phyloP scores from a whole-genome alignment of 2,888 invertebrate genomes.

The Octonoba sinensis region DNA sequence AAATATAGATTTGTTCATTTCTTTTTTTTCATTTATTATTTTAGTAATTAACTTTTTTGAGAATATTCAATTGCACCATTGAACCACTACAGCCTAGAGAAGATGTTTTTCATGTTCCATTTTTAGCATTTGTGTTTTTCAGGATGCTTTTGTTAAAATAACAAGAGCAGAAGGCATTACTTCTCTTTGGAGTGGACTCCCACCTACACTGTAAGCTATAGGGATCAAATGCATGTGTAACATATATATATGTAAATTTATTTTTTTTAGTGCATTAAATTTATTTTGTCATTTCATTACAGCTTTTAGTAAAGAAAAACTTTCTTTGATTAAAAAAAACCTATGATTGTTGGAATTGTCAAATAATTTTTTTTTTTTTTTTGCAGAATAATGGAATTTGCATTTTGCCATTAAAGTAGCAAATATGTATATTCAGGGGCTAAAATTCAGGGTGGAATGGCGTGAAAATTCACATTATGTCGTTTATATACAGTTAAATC shows the following conservation, averaged over 20 bases:
- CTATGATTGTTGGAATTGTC: too few species aligned
- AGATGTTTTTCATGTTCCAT: background rate
- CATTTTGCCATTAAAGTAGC: too few species aligned
- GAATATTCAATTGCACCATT: background rate
- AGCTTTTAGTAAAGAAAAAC: background rate
- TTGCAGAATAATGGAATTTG: too few species aligned
- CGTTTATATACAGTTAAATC: too few species aligned
- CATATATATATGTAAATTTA: slow-evolving; percentile 6
- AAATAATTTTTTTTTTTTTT: too few species aligned
- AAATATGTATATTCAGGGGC: too few species aligned
- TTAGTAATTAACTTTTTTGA: background rate
- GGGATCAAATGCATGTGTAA: slow-evolving; percentile 2
- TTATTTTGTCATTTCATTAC: slow-evolving; percentile 7
- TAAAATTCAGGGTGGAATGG: too few species aligned
- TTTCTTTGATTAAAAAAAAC: background rate
- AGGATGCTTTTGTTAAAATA: slow-evolving; percentile 98
- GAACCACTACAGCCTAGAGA: background rate
- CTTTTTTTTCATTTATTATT: background rate
- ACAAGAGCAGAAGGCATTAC: slow-evolving; percentile 86
- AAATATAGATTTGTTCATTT: too few species aligned
- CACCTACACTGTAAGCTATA: slow-evolving; percentile 82
- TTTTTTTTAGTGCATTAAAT: background rate
- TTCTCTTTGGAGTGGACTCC: slow-evolving; percentile 96
- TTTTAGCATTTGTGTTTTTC: slow-evolving; percentile 39
- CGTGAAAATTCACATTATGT: too few species aligned